phyloP scores from a whole-genome alignment of 2,888 invertebrate species.

The Melanostoma mellinum region DNA sequence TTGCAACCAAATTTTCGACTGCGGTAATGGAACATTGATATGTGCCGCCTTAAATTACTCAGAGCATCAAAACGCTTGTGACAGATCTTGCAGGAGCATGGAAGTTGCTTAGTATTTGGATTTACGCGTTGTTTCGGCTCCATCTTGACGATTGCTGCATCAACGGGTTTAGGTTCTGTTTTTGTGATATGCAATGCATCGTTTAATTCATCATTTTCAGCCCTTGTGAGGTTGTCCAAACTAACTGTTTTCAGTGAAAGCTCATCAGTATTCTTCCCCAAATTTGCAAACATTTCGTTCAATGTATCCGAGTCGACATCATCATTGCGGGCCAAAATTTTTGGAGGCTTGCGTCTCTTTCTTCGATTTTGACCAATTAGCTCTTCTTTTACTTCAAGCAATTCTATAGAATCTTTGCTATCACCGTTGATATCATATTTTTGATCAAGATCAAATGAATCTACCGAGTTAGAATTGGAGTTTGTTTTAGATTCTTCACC shows the following conservation, averaged over 20 bases:
- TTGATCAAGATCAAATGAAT: conserved; percentile 67
- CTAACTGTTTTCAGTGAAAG: conserved; percentile 79
- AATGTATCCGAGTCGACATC: conserved; percentile 74
- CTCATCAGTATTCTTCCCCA: conserved; percentile 77
- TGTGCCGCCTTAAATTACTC: conserved; percentile 81
- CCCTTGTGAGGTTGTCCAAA: conserved; percentile 77
- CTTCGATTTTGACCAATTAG: conserved; percentile 50
- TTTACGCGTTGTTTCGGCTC: conserved; percentile 55
- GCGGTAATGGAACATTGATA: conserved; percentile 81
- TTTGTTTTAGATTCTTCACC: conserved; percentile 63
- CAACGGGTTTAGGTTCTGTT: conserved; percentile 28
- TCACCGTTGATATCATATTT: conserved; percentile 68
- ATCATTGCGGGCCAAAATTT: conserved; percentile 59
- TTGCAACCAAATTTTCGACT: conserved; percentile 88
- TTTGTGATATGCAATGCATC: conserved; percentile 48
- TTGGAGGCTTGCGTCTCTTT: conserved; percentile 67
- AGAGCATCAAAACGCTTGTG: conserved; percentile 80
- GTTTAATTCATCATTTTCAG: conserved; percentile 69
- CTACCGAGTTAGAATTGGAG: conserved; percentile 58
- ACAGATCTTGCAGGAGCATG: conserved; percentile 81
- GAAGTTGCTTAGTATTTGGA: conserved; percentile 75
- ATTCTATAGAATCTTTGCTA: conserved; percentile 72
- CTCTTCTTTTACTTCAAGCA: conserved; percentile 74
- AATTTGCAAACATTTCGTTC: conserved; percentile 79
- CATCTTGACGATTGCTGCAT: conserved; percentile 3